A percentile compares a stretch with the other conserved stretches of the same genome.
Evolutionary conservation across 2,888 invertebrate species (phyloP).

Genomic region (Oscheius onirici): DNA sequence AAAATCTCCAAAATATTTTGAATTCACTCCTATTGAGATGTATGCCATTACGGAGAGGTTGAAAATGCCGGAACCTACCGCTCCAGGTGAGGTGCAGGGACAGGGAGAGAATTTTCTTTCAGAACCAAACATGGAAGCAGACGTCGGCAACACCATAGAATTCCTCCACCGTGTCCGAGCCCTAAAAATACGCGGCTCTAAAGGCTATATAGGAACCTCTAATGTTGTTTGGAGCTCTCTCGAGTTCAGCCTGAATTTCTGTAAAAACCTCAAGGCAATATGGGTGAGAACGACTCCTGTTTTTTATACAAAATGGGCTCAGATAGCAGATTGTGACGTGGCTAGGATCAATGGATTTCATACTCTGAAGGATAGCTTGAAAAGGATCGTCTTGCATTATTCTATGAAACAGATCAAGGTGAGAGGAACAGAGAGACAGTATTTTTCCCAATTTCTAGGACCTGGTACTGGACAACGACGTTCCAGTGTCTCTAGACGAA

Average conservation of each 20-base stretch:
- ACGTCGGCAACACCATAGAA: constrained; percentile 90
- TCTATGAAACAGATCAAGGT: constrained; percentile 75
- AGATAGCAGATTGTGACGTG: constrained; percentile 72
- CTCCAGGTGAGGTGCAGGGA: constrained; percentile 36
- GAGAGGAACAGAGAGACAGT: too few species aligned
- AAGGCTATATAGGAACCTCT: constrained; percentile 81
- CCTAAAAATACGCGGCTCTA: constrained; percentile 73
- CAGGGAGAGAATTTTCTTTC: not conserved
- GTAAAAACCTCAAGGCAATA: constrained; percentile 81
- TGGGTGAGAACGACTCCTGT: constrained; percentile 70
- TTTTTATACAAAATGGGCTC: constrained; percentile 34
- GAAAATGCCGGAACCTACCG: constrained; percentile 83
- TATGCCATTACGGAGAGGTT: constrained; percentile 89
- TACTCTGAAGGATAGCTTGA: constrained; percentile 78
- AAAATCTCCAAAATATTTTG: constrained; percentile 73
- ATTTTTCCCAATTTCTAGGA: constrained; percentile 79
- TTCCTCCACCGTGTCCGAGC: constrained; percentile 80
- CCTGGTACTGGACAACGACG: constrained; percentile 80
- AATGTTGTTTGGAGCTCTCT: constrained; percentile 85
- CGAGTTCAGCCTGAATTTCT: constrained; percentile 83
- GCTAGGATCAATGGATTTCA: constrained; percentile 70
- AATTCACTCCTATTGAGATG: constrained; percentile 84
- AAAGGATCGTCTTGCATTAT: constrained; percentile 78
- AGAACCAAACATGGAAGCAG: constrained; percentile 82
- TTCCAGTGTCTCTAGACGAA: constrained; percentile 68